Percentiles rank a stretch among this genome's conserved stretches.
Conservation (phyloP, 92 coral and sea anemone species). For the Nematostella vectensis region DNA sequence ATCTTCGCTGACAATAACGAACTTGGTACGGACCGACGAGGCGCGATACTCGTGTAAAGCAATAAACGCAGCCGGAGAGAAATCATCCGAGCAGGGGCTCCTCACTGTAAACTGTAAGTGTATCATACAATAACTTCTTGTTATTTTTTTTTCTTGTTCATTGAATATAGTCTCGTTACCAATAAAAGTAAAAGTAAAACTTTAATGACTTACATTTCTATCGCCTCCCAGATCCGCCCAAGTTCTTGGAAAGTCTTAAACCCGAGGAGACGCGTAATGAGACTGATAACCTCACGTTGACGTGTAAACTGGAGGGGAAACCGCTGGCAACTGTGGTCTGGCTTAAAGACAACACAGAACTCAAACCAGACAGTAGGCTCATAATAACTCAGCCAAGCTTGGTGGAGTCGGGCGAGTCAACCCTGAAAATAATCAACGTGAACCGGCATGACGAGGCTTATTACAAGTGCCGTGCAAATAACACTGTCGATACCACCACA, state of each 20-base stretch:
- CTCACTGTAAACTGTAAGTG: conserved; percentile 26
- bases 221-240: no score
- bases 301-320: conserved; percentile 21
- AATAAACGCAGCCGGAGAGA: conserved; percentile 5
- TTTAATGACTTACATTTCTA: no score
- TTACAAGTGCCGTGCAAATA: conserved; percentile 22
- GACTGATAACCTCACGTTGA: conserved; percentile 12
- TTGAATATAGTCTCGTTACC: no score
- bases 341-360: no score
- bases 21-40: conserved; percentile 23
- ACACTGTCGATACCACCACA: no score
- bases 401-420: neutral
- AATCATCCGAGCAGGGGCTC: conserved; percentile 1
- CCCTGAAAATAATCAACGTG: conserved; percentile 20
- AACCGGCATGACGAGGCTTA: conserved; percentile 23
- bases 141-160: no score
- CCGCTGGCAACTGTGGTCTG: conserved; percentile 22
- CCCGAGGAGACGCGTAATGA: conserved; percentile 14
- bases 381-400: conserved; percentile 2
- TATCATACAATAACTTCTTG: no score
- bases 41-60: conserved; percentile 29
- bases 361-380: conserved; percentile 1
- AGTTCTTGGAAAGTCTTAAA: no score
- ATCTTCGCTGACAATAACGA: conserved; percentile 28
- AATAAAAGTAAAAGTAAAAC: no score